Evolutionary conservation across 1,140 invertebrate species (phyloP).

Genomic region (Capitella teleta): DNA sequence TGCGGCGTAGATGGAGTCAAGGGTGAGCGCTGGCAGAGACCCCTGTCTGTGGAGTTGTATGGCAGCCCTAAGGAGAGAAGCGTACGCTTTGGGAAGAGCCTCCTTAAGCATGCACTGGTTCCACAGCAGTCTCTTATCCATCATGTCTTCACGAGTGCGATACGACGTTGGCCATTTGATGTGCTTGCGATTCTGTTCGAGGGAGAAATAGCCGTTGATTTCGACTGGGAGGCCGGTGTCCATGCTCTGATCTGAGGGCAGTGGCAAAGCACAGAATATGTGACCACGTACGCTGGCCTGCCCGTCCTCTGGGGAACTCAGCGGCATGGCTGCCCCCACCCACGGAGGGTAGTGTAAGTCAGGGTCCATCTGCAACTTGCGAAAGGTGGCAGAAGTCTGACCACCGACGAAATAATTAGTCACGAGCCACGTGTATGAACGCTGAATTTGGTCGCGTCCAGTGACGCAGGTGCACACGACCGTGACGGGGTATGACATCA

Average conservation of each 20-base stretch:
- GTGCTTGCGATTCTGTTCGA: constrained; percentile 27
- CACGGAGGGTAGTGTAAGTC: constrained; percentile 18
- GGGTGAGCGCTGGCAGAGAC: neutral
- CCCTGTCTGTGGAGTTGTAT: neutral
- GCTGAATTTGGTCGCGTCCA: neutral
- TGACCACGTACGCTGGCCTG: constrained; percentile 16
- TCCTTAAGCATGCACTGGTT: constrained; percentile 24
- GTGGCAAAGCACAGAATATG: constrained; percentile 32
- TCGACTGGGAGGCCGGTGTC: constrained; percentile 26
- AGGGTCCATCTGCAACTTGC: constrained; percentile 9
- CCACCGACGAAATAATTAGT: constrained; percentile 8
- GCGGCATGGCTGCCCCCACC: constrained; percentile 22
- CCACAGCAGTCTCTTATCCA: constrained; percentile 23
- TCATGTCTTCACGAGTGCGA: constrained; percentile 12
- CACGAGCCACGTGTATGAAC: neutral
- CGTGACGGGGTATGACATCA: constrained; percentile 3
- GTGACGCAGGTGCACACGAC: constrained; percentile 2
- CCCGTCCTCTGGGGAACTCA: constrained; percentile 2
- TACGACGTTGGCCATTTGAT: constrained; percentile 16
- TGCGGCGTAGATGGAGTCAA: constrained; percentile 6
- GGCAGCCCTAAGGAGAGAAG: constrained; percentile 5
- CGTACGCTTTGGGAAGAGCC: constrained; percentile 12
- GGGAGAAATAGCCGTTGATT: constrained; percentile 30
- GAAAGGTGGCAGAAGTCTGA: constrained; percentile 8
- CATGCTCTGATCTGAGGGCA: constrained; percentile 17